phyloP scores from a whole-genome alignment of 2,113 vertebrate genomes.

The Ariopsis seemanni region DNA sequence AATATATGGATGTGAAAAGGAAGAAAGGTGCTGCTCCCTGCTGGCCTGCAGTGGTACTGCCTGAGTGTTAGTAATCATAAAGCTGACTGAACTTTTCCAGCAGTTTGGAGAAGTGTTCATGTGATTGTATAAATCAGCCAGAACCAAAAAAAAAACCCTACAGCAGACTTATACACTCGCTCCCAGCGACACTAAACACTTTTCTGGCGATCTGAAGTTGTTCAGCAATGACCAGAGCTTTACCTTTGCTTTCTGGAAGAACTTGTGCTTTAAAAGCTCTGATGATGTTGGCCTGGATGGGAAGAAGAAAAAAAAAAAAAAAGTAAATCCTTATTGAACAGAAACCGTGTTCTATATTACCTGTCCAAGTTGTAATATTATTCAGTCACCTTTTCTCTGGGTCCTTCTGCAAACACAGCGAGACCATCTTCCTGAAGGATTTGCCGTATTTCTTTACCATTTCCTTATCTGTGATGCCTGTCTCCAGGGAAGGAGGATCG shows the following conservation, averaged over 20 bases:
- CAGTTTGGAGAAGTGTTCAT: conserved; percentile 54
- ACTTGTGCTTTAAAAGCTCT: conserved; percentile 85
- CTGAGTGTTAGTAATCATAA: neutral
- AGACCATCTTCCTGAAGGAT: conserved; percentile 98
- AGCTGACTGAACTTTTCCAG: neutral
- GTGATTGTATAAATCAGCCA: conserved; percentile 39
- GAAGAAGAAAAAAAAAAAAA: neutral
- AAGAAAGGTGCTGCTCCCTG: conserved; percentile 50
- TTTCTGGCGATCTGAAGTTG: neutral
- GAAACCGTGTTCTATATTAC: no score
- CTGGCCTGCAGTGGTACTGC: conserved; percentile 49
- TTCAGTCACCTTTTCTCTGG: conserved; percentile 89
- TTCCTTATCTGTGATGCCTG: conserved; percentile 95
- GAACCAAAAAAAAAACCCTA: neutral
- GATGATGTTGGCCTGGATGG: conserved; percentile 80
- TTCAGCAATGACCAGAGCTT: conserved; percentile 13
- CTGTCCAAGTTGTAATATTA: neutral
- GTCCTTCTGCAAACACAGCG: conserved; percentile 95
- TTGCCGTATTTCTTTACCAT: conserved; percentile 98
- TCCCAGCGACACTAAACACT: conserved; percentile 30
- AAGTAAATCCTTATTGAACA: neutral
- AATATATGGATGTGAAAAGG: neutral
- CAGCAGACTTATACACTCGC: neutral
- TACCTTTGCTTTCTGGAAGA: conserved; percentile 91
- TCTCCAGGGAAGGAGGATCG: conserved; percentile 93